Evolutionary conservation across 1,140 invertebrate species (phyloP).

Genomic region (Formica exsecta): DNA sequence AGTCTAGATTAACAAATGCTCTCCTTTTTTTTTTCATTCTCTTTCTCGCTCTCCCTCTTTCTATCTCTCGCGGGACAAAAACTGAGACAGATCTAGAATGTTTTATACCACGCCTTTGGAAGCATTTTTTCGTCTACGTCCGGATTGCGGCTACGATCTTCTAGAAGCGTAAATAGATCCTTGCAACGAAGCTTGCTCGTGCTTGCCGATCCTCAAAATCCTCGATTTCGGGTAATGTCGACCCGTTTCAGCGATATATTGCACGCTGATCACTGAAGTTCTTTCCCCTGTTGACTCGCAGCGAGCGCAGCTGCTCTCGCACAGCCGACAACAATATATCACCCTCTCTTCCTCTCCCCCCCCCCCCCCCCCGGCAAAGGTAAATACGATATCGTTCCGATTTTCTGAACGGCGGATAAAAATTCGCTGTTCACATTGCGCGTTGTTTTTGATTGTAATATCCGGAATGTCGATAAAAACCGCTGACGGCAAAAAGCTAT

Average conservation of each 20-base stretch:
- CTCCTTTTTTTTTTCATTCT: too few relatives aligned
- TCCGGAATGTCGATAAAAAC: slow-evolving; percentile 37
- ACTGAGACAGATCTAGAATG: neutral
- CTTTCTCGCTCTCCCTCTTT: neutral
- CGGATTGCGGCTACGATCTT: slow-evolving; percentile 44
- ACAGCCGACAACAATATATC: slow-evolving; percentile 43
- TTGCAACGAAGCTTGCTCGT: neutral
- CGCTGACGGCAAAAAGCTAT: slow-evolving; percentile 7
- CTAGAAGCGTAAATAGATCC: slow-evolving; percentile 25
- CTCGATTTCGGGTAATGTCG: slow-evolving; percentile 52
- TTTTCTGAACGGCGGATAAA: slow-evolving; percentile 57
- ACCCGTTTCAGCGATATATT: slow-evolving; percentile 47
- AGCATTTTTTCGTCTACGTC: slow-evolving; percentile 25
- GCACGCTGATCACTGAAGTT: slow-evolving; percentile 45
- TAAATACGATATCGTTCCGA: slow-evolving; percentile 61
- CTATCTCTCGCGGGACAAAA: too few relatives aligned
- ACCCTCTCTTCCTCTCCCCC: too few relatives aligned
- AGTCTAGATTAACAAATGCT: neutral
- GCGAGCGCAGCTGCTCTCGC: slow-evolving; percentile 52
- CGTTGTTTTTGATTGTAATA: slow-evolving; percentile 52
- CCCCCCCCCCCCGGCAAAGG: neutral
- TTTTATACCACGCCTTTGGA: neutral
- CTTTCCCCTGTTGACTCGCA: slow-evolving; percentile 54
- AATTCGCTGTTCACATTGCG: slow-evolving; percentile 12
- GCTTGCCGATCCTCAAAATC: slow-evolving; percentile 15